A percentile compares a stretch with the other conserved stretches of the same genome.
Evolutionary conservation across 2,797 vertebrate species (phyloP).

Genomic region (Alfaro cultratus): DNA sequence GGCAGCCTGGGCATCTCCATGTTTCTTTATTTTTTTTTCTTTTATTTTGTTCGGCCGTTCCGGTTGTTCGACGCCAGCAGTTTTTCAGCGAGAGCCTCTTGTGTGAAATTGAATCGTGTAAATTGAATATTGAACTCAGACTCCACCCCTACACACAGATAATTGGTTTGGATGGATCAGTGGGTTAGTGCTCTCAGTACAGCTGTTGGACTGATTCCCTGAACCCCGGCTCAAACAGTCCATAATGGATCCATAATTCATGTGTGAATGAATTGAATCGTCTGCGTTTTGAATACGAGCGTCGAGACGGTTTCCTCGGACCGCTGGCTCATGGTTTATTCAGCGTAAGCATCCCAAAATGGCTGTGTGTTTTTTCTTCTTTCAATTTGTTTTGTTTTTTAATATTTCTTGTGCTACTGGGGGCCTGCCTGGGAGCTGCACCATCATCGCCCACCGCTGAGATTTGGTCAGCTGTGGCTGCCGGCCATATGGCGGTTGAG

Average conservation of each 20-base stretch:
- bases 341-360: constrained; percentile 52
- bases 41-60: constrained; percentile 7
- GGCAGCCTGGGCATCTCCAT: constrained; percentile 3
- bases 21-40: too few species aligned
- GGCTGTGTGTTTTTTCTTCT: not conserved
- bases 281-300: constrained; percentile 60
- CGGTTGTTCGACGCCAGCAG: constrained; percentile 22
- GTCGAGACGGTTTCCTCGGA: constrained; percentile 34
- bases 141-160: constrained; percentile 69
- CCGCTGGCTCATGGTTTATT: constrained; percentile 55
- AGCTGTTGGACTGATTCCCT: constrained; percentile 64
- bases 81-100: constrained; percentile 39
- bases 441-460: constrained; percentile 27
- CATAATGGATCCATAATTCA: constrained; percentile 74
- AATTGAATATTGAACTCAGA: constrained; percentile 74
- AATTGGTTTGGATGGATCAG: constrained; percentile 72
- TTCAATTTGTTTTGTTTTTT: constrained; percentile 35
- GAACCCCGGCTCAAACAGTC: constrained; percentile 53
- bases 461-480: constrained; percentile 50
- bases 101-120: constrained; percentile 64
- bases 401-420: constrained; percentile 46
- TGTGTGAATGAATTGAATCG: constrained; percentile 62
- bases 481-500: constrained; percentile 44
- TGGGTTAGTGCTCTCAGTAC: constrained; percentile 57
- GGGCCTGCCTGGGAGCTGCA: constrained; percentile 24